Evolutionary conservation across 1,140 invertebrate genomes (phyloP).

Genomic region (Globodera rostochiensis): DNA sequence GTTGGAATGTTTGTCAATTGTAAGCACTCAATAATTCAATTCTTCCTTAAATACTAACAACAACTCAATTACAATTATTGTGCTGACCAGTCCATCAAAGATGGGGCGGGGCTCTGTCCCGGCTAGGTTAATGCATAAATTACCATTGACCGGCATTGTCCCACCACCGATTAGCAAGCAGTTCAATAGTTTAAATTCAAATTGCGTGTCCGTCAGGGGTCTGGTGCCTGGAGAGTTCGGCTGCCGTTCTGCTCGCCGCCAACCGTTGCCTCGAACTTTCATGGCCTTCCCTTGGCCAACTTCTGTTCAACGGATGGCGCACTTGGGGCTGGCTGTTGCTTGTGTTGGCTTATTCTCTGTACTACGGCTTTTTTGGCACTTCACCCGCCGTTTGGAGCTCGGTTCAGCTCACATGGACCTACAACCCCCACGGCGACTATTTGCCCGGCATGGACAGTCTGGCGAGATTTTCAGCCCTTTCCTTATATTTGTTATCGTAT

Average conservation of each 20-base stretch:
- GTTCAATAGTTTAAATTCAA: neutral
- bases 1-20: conserved; percentile 10
- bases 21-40: neutral
- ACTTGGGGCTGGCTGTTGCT: neutral
- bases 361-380: neutral
- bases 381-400: conserved; percentile 2
- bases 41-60: no score
- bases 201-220: neutral
- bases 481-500: neutral
- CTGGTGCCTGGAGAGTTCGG: neutral
- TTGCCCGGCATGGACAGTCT: neutral
- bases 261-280: conserved; percentile 6
- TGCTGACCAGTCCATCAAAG: no score
- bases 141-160: no score
- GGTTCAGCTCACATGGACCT: neutral
- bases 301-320: conserved; percentile 3
- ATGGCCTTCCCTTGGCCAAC: neutral
- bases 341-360: neutral
- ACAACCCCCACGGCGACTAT: conserved; percentile 8
- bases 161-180: no score
- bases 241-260: neutral
- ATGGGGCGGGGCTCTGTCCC: no score
- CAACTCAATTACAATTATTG: no score
- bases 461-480: neutral
- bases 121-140: no score